phyloP scores from a whole-genome alignment of 2,113 vertebrate genomes.

The Stegastes partitus region DNA sequence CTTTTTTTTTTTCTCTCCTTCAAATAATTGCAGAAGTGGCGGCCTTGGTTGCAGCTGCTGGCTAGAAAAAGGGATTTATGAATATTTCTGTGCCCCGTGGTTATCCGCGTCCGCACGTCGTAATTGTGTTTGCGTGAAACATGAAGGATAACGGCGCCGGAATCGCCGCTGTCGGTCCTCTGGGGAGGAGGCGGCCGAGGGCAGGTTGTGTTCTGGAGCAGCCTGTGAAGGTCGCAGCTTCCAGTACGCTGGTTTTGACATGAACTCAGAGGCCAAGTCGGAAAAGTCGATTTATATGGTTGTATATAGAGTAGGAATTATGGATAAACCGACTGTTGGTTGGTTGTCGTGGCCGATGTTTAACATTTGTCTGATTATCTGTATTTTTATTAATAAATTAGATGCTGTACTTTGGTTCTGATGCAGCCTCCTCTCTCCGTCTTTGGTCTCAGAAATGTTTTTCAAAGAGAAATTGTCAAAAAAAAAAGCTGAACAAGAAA shows the following conservation, averaged over 20 bases:
- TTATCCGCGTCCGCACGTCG: constrained; percentile 20
- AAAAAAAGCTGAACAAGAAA: too few relatives aligned
- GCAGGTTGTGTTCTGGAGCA: constrained; percentile 20
- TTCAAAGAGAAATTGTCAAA: too few relatives aligned
- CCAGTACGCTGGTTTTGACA: constrained; percentile 22
- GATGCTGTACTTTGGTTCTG: too few relatives aligned
- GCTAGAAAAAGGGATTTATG: constrained; percentile 58
- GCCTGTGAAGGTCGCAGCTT: constrained; percentile 62
- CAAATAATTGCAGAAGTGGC: constrained; percentile 52
- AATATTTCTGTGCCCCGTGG: constrained; percentile 55
- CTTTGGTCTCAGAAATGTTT: too few relatives aligned
- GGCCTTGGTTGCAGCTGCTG: constrained; percentile 27
- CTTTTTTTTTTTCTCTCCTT: neutral
- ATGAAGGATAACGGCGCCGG: constrained; percentile 43
- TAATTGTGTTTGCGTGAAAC: constrained; percentile 21
- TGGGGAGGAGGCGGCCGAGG: constrained; percentile 24
- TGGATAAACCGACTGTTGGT: too few relatives aligned
- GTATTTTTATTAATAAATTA: too few relatives aligned
- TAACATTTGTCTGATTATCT: too few relatives aligned
- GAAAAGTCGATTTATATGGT: too few relatives aligned
- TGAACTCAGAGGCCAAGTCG: neutral
- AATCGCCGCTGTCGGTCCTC: constrained; percentile 37
- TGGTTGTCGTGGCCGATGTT: too few relatives aligned
- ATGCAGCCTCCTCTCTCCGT: too few relatives aligned
- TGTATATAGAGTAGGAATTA: too few relatives aligned